These are phyloP conservation scores for Thripadectes ignobilis DNA, from an alignment of 2,797 vertebrate species.

Conservation along the genomic window DNA sequence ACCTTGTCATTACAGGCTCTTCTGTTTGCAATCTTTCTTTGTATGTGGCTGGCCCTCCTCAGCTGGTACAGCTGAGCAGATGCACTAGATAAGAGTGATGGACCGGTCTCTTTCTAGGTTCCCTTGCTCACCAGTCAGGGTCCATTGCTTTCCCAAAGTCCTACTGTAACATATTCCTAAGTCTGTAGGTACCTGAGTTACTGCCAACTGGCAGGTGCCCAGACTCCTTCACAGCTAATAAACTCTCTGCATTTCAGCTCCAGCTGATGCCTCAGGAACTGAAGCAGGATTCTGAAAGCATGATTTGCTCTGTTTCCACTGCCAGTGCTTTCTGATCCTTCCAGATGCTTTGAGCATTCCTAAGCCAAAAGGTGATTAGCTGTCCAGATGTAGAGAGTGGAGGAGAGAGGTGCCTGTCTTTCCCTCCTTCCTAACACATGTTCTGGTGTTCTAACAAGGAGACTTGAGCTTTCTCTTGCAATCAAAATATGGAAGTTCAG, in stretches of 20 bases:
- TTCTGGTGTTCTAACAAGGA: background rate
- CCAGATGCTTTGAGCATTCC: background rate
- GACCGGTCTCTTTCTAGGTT: background rate
- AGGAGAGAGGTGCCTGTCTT: background rate
- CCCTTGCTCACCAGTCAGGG: background rate
- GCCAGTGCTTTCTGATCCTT: background rate
- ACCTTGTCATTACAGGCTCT: background rate
- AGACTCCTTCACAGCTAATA: background rate
- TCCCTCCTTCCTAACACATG: background rate
- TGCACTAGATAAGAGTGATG: background rate
- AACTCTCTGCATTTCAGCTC: background rate
- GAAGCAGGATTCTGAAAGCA: background rate
- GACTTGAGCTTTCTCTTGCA: background rate
- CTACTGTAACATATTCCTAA: background rate
- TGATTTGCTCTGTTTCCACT: background rate
- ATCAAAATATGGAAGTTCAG: background rate
- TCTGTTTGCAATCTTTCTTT: background rate
- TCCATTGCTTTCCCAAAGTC: background rate
- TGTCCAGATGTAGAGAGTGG: background rate
- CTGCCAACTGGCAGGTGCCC: conserved; percentile 7
- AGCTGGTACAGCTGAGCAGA: background rate
- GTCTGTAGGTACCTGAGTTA: background rate
- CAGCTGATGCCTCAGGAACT: background rate
- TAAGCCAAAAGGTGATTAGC: background rate
- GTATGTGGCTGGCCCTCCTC: background rate